Evolutionary conservation across 2,888 invertebrate species (phyloP), one percentile per base, ranked within the genome.

Genomic region (Biston stratarius): DNA sequence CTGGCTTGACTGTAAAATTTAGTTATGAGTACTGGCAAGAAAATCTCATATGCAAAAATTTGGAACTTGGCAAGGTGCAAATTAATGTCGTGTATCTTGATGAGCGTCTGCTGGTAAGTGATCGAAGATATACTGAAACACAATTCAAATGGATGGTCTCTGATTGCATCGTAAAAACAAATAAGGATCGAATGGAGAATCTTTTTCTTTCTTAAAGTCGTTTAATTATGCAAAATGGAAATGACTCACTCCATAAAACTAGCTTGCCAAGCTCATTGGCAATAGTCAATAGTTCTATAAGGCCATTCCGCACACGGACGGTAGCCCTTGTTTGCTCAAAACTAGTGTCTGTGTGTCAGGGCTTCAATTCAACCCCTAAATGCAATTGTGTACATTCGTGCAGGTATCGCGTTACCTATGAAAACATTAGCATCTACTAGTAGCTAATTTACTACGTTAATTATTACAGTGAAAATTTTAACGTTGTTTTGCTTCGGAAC

Each of bases 301-400:
- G 81, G 82, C 77, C 77, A 80, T 82, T 80, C 82, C 83, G n/a
- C n/a, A 84, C 80, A 84, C 78, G 77, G 76, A 71, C 70, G 79
- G 83, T 81, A 84, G 83, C 87, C 84, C 84, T 83, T 88, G 88
- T 91, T 91, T 89, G 87, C 83, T 86, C 88, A 88, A 89, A 90
- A 89, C 89, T 87, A 87, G 83, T 81, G 83, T 75, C 84, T 74
- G 81, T 83, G 81, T 84, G 82, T 77, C 82, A 80, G 82, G 80
- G 78, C 79, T 81, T 84, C 87, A 88, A 85, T 89, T 87, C 89
- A 86, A 87, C 92, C 74, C 92, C 93, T 87, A 88, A 90, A 90
- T 88, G 92, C 92, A 91, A 91, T 92, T 92, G 92, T 87, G 90
- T 92, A 90, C 91, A 92, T 90, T 90, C 82, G 91, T 84, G 91